Percentiles rank a stretch among this genome's conserved stretches.
These are phyloP conservation scores for Strongylocentrotus purpuratus DNA, from an alignment of 35 echinoderm and acorn worm genomes.

Conservation along the genomic window DNA sequence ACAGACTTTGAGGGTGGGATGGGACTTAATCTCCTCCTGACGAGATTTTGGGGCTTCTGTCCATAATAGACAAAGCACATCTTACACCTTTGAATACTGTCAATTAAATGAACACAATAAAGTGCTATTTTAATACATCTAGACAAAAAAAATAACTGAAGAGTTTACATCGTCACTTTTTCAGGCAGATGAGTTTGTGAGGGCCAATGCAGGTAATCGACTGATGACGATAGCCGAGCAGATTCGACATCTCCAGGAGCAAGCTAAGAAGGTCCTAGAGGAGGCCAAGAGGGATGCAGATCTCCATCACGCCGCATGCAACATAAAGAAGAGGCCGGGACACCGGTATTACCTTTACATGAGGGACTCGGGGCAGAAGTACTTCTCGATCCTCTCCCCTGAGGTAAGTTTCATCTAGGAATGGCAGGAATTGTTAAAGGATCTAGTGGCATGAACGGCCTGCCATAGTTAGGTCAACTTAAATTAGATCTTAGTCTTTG, in stretches of 20 bases:
- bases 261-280: conserved; percentile 78
- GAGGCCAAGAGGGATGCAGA: conserved; percentile 94
- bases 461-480: too few species aligned
- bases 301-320: conserved; percentile 90
- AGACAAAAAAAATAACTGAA: too few species aligned
- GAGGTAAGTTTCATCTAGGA: conserved; percentile 52
- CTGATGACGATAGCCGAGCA: conserved; percentile 94
- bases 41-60: too few species aligned
- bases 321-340: conserved; percentile 95
- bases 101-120: background rate
- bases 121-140: too few species aligned
- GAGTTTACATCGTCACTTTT: background rate
- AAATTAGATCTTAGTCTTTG: too few species aligned
- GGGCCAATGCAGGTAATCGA: conserved; percentile 82
- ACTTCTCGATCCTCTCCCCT: conserved; percentile 92
- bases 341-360: conserved; percentile 86
- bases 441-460: too few species aligned
- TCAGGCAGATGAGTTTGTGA: conserved; percentile 94
- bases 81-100: background rate
- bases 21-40: too few species aligned
- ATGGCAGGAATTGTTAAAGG: background rate
- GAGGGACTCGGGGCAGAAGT: conserved; percentile 82
- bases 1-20: too few species aligned
- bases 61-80: background rate
- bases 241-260: conserved; percentile 87